Evolutionary conservation across 2,888 invertebrate species (phyloP), one percentile per base, ranked within the genome.

Genomic region (Lamellibrachia satsuma): DNA sequence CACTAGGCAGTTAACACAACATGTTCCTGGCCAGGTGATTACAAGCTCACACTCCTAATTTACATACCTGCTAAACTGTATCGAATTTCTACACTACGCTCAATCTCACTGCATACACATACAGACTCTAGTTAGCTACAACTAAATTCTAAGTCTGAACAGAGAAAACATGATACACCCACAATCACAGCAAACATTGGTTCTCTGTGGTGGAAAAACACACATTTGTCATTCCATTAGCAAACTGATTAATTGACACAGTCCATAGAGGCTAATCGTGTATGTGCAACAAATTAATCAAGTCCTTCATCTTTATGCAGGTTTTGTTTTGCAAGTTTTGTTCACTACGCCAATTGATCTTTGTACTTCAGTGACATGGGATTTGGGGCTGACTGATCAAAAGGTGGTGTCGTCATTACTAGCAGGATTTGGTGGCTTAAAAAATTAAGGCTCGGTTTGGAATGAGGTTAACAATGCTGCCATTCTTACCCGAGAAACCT

Each of bases 291-390:
- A 75, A 75, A 22, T 75, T 75, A 75, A 75, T 75, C 22, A 75
- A 75, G 75, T 75, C 75, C 75, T 75, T 75, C n/a, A 75, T 75
- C 22, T 75, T 75, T 75, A 75, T 75, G 75, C 75, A 75, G 75
- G 6, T 75, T 75, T 75, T 22, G 75, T 75, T 75, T 15, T 75
- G 75, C 75, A 22, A 15, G n/a, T 75, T 22, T 75, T 6, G 15
- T 75, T n/a, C 15, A 15, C 15, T 22, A 6, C 15, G 15, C 75
- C 4, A 75, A 75, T 3, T 75, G 75, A 75, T 15, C 75, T 75
- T 75, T 75, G 75, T 22, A 75, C 75, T 75, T 75, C 22, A 2
- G 22, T 75, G n/a, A 75, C 15, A 75, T 4, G 22, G n/a, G 75
- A 75, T 75, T 15, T 75, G 75, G 11, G 6, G 22, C 9, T 75